Conservation (phyloP, 2,888 invertebrate genomes). For the Pseudococcus longispinus region DNA sequence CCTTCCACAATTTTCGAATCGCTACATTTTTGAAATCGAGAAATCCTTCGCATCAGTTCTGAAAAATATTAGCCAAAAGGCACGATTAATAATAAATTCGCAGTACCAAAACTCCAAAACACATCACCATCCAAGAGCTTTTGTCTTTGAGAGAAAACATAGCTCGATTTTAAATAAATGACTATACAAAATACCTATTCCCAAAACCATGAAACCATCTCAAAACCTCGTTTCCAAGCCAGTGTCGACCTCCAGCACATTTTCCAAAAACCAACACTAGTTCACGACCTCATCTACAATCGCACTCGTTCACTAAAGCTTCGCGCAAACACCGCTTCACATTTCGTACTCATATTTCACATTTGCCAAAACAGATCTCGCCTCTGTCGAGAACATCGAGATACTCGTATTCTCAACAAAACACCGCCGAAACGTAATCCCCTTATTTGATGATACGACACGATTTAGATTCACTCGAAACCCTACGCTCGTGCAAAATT, state of each 20-base stretch:
- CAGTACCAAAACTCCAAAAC: too few relatives aligned
- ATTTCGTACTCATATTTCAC: background rate
- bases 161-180: too few relatives aligned
- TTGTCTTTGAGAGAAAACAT: too few relatives aligned
- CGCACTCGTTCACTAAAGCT: background rate
- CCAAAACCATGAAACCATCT: too few relatives aligned
- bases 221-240: too few relatives aligned
- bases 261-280: background rate
- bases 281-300: background rate
- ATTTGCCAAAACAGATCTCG: background rate
- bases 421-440: background rate
- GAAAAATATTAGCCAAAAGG: too few relatives aligned
- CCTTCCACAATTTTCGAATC: too few relatives aligned
- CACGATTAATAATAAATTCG: too few relatives aligned
- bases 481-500: background rate
- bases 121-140: too few relatives aligned
- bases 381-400: background rate
- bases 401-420: background rate
- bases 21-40: too few relatives aligned
- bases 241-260: background rate
- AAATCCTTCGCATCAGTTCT: too few relatives aligned
- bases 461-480: background rate
- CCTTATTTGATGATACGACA: background rate
- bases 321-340: background rate
- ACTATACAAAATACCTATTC: too few relatives aligned